Evolutionary conservation across 2,888 invertebrate genomes (phyloP), one percentile per base, ranked within the genome.

Genomic region (Leuctra nigra): DNA sequence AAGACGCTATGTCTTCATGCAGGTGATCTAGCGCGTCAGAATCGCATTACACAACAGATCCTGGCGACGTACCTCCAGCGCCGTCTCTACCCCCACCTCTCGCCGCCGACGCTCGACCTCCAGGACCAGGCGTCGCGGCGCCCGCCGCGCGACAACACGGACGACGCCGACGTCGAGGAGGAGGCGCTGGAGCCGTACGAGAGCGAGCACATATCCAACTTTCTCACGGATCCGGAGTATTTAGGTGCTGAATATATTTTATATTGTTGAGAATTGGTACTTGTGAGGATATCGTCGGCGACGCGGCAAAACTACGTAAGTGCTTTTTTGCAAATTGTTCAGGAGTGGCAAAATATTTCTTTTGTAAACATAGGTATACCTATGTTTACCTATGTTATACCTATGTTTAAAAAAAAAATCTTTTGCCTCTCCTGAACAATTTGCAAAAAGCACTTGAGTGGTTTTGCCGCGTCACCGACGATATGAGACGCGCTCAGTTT

Each of bases 41-140:
- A 86, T 75, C 79, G 80, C 71, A 86, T 86, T 70, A 87, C 86
- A 29, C 81, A 84, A 72, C 84, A 86, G 75, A 86, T 87, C 63
- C 77, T 87, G 63, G 83, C 86, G 67, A 84, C 84, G 59, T 87
- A 79, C 67, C 74, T 87, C 61, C 85, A 86, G 70, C 80, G 84
- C 68, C 80, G 82, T 41, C 69, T 86, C 44, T 86, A 85, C 55
- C 77, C 85, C 2, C 74, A 77, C 62, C 63, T 74, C 68, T 35
- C 35, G 50, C 50, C 50, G 33, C 7, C 50, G 35, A 9, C 18
- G 13, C 35, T 35, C 13, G 50, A 50, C 9, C 18, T 18, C 41
- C 18, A 16, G 33, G 41, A 41, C 41, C 18, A 16, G 33, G 72
- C 74, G 41, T 84, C 84, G 2, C 81, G 83, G 1, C 77, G 54